Base-by-base conservation (phyloP, 2,113 vertebrate species). In the Eulacestoma nigropectus region DNA sequence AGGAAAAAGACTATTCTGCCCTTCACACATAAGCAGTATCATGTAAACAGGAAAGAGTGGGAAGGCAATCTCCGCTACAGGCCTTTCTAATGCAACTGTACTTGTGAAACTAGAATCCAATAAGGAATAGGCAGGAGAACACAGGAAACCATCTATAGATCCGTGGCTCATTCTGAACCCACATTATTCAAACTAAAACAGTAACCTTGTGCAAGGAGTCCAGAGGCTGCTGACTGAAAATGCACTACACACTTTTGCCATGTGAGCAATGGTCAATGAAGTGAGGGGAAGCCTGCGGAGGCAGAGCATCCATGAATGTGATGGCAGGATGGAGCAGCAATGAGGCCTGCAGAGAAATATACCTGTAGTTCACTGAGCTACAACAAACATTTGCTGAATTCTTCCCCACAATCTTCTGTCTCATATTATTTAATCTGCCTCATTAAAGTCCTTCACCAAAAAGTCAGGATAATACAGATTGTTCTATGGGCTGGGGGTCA, bases 21-120 rank as follows among this genome's bases (percentile, higher is more conserved):
- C 19, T 1, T 46, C 72, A 77, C 1, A 0, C 32, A 44, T 12
- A 77, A 78, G 56, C 47, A 57, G 12, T 20, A 79, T 46, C 65
- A 32, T 68, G 46, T 84, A 92, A 95, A 89, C 44, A 95, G 95
- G 90, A 93, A 92, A 65, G 92, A 93, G 60, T 80, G 70, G 90
- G 85, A 90, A 92, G 68, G 25, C 63, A 86, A 88, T 84, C 63
- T 88, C 88, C 1, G 3, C 64, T 42, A n/a, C 47, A 86, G 88
- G 47, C 64, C 76, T 90, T 86, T 35, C 85, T 86, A 74, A 84
- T 81, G 88, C 84, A 93, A 65, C 70, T 37, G 7, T 10, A 32
- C 37, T 87, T 76, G 42, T 63, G 63, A 77, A 94, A 55, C 32
- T 62, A 69, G 46, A 83, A 1, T 82, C 55, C 68, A 68, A 10